Base-by-base conservation (phyloP, 2,113 vertebrate genomes). In the Rattus norvegicus region DNA sequence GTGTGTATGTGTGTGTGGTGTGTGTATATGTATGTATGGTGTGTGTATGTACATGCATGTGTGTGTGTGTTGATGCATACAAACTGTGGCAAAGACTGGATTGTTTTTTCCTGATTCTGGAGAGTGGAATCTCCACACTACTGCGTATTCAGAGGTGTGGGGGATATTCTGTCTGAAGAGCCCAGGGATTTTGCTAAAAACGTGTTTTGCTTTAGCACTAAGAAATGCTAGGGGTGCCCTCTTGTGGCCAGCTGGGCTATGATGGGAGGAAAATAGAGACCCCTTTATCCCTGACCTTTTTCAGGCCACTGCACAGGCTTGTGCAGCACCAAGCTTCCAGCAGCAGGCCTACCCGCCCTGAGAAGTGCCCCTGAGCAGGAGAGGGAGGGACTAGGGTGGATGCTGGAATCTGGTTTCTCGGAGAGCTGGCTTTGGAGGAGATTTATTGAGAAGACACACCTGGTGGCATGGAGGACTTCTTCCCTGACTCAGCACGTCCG, bases 371-470 rank as follows among this genome's bases (percentile, higher is more conserved):
- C 79, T 1, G 7, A 94, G 93, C 63, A 2, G 16, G 93, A 96
- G n/a, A 96, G 79, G 80, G 88, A 92, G 88, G 91, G 75, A 36
- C 36, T 36, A 63, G 79, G 75, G 88, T 0, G 36, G 33, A 47
- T 92, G 16, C 1, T 93, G 80, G 90, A 88, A 94, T 81, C 86
- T 92, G 86, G 56, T 88, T 97, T 93, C 63, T 93, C 96, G 95
- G 81, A 96, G 95, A 96, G 87, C n/a, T 93, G 91, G 69, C 84
- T 95, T 92, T 79, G 70, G 96, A 39, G 75, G 26, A 92, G 76
- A 65, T 81, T 94, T 84, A 77, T 47, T 88, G 59, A 17, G 13
- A 49, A 90, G 92, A 92, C 93, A 96, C 88, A 43, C 69, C 56
- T 4, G 3, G 13, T 6, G 1, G 4, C 77, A 59, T 0, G 2